These are phyloP conservation scores for Griposia aprilina DNA, from an alignment of 2,888 invertebrate genomes.

Conservation along the genomic window DNA sequence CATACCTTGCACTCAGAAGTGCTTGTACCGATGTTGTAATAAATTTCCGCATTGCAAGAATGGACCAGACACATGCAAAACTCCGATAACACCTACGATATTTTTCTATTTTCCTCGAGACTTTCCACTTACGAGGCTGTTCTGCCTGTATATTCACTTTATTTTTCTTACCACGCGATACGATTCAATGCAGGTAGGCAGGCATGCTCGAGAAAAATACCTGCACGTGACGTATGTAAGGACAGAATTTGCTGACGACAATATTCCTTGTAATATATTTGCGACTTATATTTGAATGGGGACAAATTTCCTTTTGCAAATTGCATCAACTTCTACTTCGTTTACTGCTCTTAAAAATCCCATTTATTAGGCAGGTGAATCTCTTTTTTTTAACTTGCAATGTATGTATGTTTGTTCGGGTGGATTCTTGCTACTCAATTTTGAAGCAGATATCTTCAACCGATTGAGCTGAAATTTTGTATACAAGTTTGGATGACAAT, in stretches of 20 bases:
- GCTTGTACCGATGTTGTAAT: constrained; percentile 6
- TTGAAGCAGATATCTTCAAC: too few species aligned
- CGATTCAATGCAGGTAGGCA: constrained; percentile 3
- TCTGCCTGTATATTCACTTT: constrained; percentile 6
- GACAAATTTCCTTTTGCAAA: background rate
- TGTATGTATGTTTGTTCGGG: too few species aligned
- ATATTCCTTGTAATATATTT: background rate
- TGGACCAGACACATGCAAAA: constrained; percentile 50
- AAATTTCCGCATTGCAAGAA: constrained; percentile 22
- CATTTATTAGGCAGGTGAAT: background rate
- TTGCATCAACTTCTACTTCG: background rate
- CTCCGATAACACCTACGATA: constrained; percentile 23
- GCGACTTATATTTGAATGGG: background rate
- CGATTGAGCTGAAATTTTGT: too few species aligned
- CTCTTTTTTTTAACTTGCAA: too few species aligned
- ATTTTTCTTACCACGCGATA: constrained; percentile 46
- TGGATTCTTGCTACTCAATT: too few species aligned
- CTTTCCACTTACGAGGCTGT: constrained; percentile 43
- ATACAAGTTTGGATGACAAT: too few species aligned
- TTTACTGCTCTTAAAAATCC: background rate
- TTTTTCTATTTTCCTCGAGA: constrained; percentile 47
- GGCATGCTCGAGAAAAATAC: too few species aligned
- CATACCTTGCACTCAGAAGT: constrained; percentile 4
- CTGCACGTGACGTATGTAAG: background rate
- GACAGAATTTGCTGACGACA: background rate